Evolutionary conservation across 92 coral and sea anemone genomes (phyloP), one percentile per base, ranked within the genome.

Genomic region (Metridium senile): DNA sequence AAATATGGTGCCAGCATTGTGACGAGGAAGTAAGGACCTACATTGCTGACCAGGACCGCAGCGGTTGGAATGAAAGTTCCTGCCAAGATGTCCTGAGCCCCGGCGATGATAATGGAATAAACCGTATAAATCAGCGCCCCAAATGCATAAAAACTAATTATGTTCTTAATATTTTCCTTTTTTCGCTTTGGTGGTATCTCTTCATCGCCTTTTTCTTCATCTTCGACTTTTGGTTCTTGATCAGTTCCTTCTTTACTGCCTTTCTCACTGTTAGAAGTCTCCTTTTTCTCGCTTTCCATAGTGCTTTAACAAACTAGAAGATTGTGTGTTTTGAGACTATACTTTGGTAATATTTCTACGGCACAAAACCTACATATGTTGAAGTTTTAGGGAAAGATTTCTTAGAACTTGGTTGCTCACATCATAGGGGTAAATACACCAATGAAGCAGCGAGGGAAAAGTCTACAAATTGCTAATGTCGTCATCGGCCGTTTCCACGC

Each of bases 31-130:
- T 89, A 89, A 18, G 97, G 97, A 51, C 93, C 97, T 39, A 91
- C 93, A 74, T 89, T 89, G 20, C 93, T 89, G 23, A 91, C 97
- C 75, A 91, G 71, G 19, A 91, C 97, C 20, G 97, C 97, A 9
- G 97, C 97, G 2, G 97, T 91, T 3, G 97, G 97, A 28, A 91
- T 89, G 58, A 89, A 85, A 0, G 93, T 85, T 9, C 97, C 97
- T 20, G 93, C 91, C 56, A 91, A 68, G 57, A 91, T 91, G 70
- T 91, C 97, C 71, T 91, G 93, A 9, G 97, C 97, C 1, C 97
- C 97, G 56, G 97, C 81, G 62, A 91, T 91, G 57, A 91, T 91
- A 19, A 91, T 93, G 6, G 97, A 91, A 63, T 89, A 91, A 21
- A 91, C 97, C 6, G 93, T 91, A 72, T 91, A 91, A 59, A 91